Evolutionary conservation across 2,797 vertebrate species (phyloP).

Genomic region (Leptodactylus fallax): DNA sequence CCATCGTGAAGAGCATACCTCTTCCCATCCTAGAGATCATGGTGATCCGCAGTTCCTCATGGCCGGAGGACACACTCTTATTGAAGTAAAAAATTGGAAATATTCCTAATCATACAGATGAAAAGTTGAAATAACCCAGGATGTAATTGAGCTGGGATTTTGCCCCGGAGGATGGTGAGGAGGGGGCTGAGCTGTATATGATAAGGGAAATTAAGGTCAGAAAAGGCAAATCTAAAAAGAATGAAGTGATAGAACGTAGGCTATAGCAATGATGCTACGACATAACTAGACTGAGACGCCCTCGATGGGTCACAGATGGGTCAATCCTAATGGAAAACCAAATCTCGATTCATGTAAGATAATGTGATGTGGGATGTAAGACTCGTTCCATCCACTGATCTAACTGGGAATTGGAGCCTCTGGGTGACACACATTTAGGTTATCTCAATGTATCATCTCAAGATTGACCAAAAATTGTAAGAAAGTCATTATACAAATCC

Average conservation of each 20-base stretch:
- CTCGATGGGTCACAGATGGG: not conserved
- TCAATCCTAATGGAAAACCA: not conserved
- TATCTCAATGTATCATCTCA: not conserved
- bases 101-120: not conserved
- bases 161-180: not conserved
- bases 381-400: not conserved
- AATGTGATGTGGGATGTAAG: not conserved
- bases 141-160: slow-evolving; percentile 32
- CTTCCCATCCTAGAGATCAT: not conserved
- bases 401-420: not conserved
- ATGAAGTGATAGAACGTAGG: not conserved
- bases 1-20: not conserved
- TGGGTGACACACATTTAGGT: not conserved
- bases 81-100: not conserved
- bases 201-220: slow-evolving; percentile 32
- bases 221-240: slow-evolving; percentile 3
- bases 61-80: not conserved
- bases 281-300: not conserved
- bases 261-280: not conserved
- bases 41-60: not conserved
- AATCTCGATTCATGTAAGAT: too few species aligned
- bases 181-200: not conserved
- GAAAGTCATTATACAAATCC: too few species aligned
- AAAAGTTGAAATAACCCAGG: not conserved
- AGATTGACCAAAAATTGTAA: not conserved